These are phyloP conservation scores for Pheosia gnoma DNA, from an alignment of 2,888 invertebrate species.

Conservation along the genomic window DNA sequence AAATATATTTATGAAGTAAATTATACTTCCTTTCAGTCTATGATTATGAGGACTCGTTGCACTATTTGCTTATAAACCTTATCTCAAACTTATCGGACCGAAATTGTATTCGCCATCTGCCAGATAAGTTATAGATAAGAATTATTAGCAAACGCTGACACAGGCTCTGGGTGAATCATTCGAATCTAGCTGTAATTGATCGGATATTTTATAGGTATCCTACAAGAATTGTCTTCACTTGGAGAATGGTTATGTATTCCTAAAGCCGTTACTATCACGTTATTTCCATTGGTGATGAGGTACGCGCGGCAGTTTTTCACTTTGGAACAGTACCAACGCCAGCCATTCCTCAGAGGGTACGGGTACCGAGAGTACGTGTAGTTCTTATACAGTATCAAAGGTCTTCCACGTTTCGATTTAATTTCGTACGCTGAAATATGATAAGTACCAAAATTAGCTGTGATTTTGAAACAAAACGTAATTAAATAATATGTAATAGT, in stretches of 20 bases:
- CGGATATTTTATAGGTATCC: conserved; percentile 11
- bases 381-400: conserved; percentile 57
- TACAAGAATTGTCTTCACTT: conserved; percentile 10
- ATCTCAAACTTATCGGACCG: no score
- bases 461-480: not conserved
- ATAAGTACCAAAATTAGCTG: not conserved
- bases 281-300: conserved; percentile 53
- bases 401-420: conserved; percentile 58
- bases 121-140: no score
- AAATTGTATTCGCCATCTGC: no score
- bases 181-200: not conserved
- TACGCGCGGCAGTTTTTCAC: conserved; percentile 64
- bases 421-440: conserved; percentile 46
- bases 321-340: conserved; percentile 71
- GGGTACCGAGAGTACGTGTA: conserved; percentile 66
- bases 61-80: no score
- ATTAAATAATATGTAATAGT: not conserved
- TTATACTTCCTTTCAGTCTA: no score
- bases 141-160: no score
- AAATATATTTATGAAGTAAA: no score
- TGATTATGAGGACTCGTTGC: no score
- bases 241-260: conserved; percentile 55
- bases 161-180: not conserved
- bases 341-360: conserved; percentile 56
- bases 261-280: conserved; percentile 42